Evolutionary conservation across 1,140 invertebrate genomes (phyloP).

Genomic region (Proctacanthus coquilletti): DNA sequence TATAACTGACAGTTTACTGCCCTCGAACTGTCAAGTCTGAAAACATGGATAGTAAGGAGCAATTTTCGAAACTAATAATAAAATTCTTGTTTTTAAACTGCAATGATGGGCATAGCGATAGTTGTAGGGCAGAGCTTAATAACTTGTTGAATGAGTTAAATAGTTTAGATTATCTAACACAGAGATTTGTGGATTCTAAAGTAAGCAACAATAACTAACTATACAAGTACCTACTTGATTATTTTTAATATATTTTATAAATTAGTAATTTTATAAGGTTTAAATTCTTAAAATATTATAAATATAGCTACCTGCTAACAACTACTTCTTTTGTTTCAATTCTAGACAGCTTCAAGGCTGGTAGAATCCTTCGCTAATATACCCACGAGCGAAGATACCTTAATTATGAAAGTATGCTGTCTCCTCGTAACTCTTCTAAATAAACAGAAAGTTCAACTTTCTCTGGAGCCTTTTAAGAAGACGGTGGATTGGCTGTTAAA

Average conservation of each 20-base stretch:
- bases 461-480: not conserved
- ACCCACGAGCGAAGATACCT: not conserved
- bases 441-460: conserved; percentile 1
- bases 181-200: not conserved
- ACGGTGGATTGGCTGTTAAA: not conserved
- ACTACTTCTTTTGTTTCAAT: too few relatives aligned
- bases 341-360: not conserved
- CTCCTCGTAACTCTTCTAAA: not conserved
- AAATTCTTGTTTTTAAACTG: not conserved
- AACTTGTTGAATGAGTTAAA: not conserved
- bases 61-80: not conserved
- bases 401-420: not conserved
- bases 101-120: not conserved
- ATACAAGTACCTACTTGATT: too few relatives aligned
- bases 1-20: too few relatives aligned
- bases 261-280: too few relatives aligned
- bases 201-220: too few relatives aligned
- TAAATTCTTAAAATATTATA: too few relatives aligned
- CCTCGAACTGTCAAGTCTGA: too few relatives aligned
- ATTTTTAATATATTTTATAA: too few relatives aligned
- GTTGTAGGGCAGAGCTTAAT: not conserved
- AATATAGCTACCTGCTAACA: too few relatives aligned
- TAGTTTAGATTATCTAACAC: not conserved
- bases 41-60: too few relatives aligned
- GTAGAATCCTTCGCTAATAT: not conserved